Evolutionary conservation across 2,888 invertebrate species (phyloP).

Genomic region (Mimachlamys varia): DNA sequence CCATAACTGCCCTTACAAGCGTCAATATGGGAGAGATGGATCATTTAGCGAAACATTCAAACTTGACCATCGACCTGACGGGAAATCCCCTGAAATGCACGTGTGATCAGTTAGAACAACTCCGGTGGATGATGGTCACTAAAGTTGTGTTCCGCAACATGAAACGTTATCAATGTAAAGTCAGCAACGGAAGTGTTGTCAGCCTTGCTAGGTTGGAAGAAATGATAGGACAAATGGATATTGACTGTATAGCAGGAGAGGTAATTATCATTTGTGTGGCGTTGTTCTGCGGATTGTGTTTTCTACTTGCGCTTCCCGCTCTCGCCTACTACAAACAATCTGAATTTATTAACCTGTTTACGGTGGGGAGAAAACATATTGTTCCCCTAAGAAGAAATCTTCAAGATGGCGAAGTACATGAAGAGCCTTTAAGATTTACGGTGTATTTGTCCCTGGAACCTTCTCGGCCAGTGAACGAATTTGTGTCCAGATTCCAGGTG

Average conservation of each 20-base stretch:
- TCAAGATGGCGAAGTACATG: neutral
- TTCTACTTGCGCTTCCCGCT: neutral
- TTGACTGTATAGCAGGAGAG: neutral
- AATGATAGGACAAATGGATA: neutral
- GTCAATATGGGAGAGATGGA: constrained; percentile 8
- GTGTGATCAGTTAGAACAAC: constrained; percentile 23
- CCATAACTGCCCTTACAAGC: neutral
- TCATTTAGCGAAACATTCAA: neutral
- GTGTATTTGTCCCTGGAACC: neutral
- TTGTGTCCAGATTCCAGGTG: neutral
- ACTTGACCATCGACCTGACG: neutral
- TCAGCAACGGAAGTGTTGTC: neutral
- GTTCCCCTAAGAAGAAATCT: neutral
- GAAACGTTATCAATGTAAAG: neutral
- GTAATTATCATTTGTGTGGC: neutral
- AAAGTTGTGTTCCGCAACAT: neutral
- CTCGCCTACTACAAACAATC: neutral
- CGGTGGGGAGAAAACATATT: neutral
- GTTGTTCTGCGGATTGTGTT: neutral
- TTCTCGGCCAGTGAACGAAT: neutral
- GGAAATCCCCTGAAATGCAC: neutral
- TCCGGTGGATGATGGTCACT: neutral
- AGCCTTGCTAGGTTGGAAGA: neutral
- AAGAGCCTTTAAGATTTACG: neutral
- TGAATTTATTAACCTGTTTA: neutral